A percentile compares a stretch with the other conserved stretches of the same genome.
Conservation (phyloP, 2,797 vertebrate species). For the Poecilia gillii region DNA sequence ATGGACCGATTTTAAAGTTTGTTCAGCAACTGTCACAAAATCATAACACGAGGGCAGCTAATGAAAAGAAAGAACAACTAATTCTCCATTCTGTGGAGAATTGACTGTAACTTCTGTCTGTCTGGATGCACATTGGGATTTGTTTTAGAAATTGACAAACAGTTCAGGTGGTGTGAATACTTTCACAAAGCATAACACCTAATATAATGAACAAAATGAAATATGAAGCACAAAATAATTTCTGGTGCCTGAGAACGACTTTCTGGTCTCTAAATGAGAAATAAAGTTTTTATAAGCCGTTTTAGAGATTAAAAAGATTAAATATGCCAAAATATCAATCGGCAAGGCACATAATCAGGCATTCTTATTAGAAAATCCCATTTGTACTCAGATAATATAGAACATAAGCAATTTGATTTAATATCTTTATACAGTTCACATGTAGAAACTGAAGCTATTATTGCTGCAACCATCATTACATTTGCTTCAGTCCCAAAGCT, state of each 20-base stretch:
- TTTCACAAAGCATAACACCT: neutral
- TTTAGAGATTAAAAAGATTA: neutral
- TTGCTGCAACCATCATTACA: constrained; percentile 9
- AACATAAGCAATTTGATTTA: constrained; percentile 7
- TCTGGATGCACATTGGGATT: neutral
- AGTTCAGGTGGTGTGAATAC: neutral
- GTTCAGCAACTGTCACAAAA: no score
- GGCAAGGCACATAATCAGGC: constrained; percentile 3
- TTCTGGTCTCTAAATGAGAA: neutral
- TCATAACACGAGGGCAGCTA: no score
- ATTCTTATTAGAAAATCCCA: constrained; percentile 1
- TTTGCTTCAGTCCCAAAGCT: neutral
- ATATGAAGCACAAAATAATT: neutral
- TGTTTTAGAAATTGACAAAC: neutral
- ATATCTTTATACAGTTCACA: constrained; percentile 12
- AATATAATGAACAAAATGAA: neutral
- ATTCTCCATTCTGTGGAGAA: no score
- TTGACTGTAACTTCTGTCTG: no score
- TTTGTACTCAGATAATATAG: constrained; percentile 10
- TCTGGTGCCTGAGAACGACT: neutral
- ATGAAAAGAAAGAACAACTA: no score
- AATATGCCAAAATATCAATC: neutral
- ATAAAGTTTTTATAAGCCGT: neutral
- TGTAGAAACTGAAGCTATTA: constrained; percentile 17
- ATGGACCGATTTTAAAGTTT: no score